Conservation (phyloP, 1,140 invertebrate species). For the Steinernema khuongi region DNA sequence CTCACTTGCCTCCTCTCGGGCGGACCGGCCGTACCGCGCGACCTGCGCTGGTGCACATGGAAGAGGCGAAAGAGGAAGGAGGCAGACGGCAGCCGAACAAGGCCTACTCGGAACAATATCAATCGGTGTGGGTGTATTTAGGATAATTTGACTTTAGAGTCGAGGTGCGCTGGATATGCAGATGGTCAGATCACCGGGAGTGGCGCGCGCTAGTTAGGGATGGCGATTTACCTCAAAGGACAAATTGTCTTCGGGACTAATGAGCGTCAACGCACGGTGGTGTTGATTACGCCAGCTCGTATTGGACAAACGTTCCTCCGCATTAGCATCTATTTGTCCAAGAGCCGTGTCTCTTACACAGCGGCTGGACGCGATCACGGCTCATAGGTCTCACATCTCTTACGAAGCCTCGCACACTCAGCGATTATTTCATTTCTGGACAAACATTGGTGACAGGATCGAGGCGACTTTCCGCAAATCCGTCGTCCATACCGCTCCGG, state of each 20-base stretch:
- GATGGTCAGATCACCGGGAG: background rate
- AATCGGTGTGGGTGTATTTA: constrained; percentile 1
- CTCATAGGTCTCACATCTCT: background rate
- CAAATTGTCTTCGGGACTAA: too few relatives aligned
- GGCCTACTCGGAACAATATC: background rate
- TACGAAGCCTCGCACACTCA: background rate
- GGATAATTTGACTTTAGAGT: constrained; percentile 10
- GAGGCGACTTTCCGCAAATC: too few relatives aligned
- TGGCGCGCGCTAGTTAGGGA: too few relatives aligned
- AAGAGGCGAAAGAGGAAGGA: background rate
- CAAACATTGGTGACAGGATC: background rate
- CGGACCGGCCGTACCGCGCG: background rate
- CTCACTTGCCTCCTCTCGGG: constrained; percentile 7
- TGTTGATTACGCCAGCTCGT: background rate
- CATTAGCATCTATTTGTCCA: constrained; percentile 12
- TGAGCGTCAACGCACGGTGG: background rate
- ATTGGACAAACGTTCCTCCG: background rate
- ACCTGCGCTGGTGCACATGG: background rate
- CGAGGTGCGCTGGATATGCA: too few relatives aligned
- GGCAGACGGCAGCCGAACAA: background rate
- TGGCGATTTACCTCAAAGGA: too few relatives aligned
- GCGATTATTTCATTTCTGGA: background rate
- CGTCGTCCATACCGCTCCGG: too few relatives aligned
- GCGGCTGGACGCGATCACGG: background rate
- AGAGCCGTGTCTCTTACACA: background rate